Evolutionary conservation across 2,888 invertebrate species (phyloP), one percentile per base, ranked within the genome.

Genomic region (Coelinius sp.): DNA sequence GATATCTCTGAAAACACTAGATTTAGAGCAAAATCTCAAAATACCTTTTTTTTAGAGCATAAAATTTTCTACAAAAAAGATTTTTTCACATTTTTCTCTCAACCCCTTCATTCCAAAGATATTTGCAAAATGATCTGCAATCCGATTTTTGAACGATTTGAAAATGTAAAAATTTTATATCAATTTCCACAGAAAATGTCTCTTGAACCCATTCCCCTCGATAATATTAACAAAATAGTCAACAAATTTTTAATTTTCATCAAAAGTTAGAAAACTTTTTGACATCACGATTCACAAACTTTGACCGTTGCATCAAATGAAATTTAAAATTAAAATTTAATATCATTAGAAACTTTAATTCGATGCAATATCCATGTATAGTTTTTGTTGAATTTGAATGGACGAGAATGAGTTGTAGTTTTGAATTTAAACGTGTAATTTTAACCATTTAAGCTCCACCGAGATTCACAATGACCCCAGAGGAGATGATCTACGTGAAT

Each of bases 401-500:
- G n/a, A 1, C 14, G 53, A 56, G 24, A 25, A n/a, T 12, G 27
- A 63, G 63, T 24, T 56, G 25, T 63, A 46, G 63, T 46, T 64
- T 65, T 35, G n/a, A 41, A 49, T 49, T 49, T 24, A 27, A 72
- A 3, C 35, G 41, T 72, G 46, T 10, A 14, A 49, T 41, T 49
- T 70, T 22, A 12, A 24, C 17, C 12, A 38, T 72, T 79, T 7
- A 84, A 91, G 97, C 97, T 88, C 96, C 97, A 88, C 97, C 97
- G 83, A 93, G 95, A 89, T 97, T 97, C 91, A 95, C 95, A 90
- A 94, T 95, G 90, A 97, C 96, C 87, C 97, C 97, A 86, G 97
- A 96, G 90, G 96, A 97, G 90, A 94, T 97, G 90, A 95, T 97
- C 90, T 97, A 97, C 92, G 97, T 97, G 89, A 97, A 96, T 91